Base-by-base conservation (phyloP, 2,797 vertebrate species). In the Malurus leucopterus region DNA sequence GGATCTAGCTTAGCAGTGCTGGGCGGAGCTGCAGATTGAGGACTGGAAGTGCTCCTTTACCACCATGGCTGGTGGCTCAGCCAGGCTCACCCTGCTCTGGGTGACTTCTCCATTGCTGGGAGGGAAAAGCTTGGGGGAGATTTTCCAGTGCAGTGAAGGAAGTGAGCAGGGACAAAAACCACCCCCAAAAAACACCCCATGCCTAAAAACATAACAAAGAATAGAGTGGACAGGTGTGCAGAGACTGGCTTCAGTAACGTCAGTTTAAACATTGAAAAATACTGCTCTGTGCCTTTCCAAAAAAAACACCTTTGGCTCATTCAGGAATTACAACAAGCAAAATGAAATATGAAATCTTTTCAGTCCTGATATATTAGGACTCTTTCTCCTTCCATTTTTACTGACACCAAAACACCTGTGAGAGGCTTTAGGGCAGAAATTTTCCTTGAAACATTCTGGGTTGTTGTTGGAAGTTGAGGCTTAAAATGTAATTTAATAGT, bases 31-130 rank as follows among this genome's bases (percentile, higher is more conserved):
- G 43, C 21, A 46, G n/a, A 15, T 15, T 1, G 8, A 61, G 44
- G 64, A 18, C 16, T 6, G 9, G 24, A 29, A 11, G 12, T 55
- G 26, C 7, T 77, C 32, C 53, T 38, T n/a, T n/a, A 23, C 15
- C 53, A 57, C 8, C 34, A 11, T 0, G 0, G 30, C 32, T 76
- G 41, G 26, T 74, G 57, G 32, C 34, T 58, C 30, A 54, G 30
- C 10, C 1, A 3, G 6, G 2, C 32, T 92, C 0, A 1, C 2
- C 3, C 64, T 50, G 4, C 30, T 69, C 16, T 0, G 0, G 4
- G 30, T 63, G 49, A 38, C 54, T 64, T 79, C 49, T 57, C 15
- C 27, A 21, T 34, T 30, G 8, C 23, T 36, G 6, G 4, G 16
- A 47, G 17, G 21, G 5, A 18, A 27, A 47, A 30, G 8, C 8